phyloP scores from a whole-genome alignment of 2,888 invertebrate genomes.

The Brachypterus glaber region DNA sequence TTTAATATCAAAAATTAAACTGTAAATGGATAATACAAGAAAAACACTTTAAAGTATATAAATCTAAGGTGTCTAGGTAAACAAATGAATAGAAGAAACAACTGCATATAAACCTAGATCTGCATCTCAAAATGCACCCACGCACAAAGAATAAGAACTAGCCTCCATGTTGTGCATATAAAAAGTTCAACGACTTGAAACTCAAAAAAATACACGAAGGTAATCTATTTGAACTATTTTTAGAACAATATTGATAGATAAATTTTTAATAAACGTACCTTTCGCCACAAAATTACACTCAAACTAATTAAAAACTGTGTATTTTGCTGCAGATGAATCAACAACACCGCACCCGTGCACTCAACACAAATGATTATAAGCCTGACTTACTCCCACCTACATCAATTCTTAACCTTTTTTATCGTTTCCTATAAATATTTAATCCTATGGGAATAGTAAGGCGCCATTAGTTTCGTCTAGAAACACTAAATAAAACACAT shows the following conservation, averaged over 20 bases:
- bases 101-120: constrained; percentile 11
- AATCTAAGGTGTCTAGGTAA: too few species aligned
- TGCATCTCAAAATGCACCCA: constrained; percentile 24
- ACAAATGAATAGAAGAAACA: constrained; percentile 10
- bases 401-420: too few species aligned
- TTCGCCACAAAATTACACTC: constrained; percentile 29
- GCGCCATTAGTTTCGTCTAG: too few species aligned
- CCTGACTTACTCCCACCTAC: too few species aligned
- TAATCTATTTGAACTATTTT: too few species aligned
- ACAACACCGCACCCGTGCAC: constrained; percentile 30
- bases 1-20: too few species aligned
- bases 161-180: constrained; percentile 36
- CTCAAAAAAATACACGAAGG: constrained; percentile 1
- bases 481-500: constrained; percentile 7
- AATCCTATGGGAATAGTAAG: too few species aligned
- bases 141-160: constrained; percentile 32
- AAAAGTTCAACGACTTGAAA: constrained; percentile 30
- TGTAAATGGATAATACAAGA: too few species aligned
- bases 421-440: too few species aligned
- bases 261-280: constrained; percentile 25
- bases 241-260: not conserved
- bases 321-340: constrained; percentile 19
- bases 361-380: too few species aligned
- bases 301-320: constrained; percentile 17
- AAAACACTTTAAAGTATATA: too few species aligned